phyloP scores from a whole-genome alignment of 2,888 invertebrate genomes.

The Drosophila kambysellisi region DNA sequence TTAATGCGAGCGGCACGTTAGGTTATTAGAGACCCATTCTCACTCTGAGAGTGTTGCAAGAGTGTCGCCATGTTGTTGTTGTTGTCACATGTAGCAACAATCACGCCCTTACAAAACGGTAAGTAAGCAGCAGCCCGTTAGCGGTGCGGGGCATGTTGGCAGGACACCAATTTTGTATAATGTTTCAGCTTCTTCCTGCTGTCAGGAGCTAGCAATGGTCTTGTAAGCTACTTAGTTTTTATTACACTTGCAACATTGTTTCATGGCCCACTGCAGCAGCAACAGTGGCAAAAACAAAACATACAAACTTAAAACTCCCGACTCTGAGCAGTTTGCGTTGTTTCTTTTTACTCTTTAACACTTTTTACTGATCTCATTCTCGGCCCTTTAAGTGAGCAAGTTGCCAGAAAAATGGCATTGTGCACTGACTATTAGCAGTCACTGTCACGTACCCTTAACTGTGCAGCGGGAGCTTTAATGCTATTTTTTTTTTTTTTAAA shows the following conservation, averaged over 20 bases:
- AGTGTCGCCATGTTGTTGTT: slow-evolving; percentile 32
- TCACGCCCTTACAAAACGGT: slow-evolving; percentile 59
- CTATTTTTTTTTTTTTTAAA: slow-evolving; percentile 43
- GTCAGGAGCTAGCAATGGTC: slow-evolving; percentile 57
- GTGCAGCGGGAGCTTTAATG: slow-evolving; percentile 34
- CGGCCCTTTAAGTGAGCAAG: slow-evolving; percentile 46
- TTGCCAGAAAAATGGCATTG: slow-evolving; percentile 38
- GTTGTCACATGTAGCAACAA: slow-evolving; percentile 71
- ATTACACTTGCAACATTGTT: slow-evolving; percentile 80
- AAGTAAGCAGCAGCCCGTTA: slow-evolving; percentile 60
- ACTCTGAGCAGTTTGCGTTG: slow-evolving; percentile 24
- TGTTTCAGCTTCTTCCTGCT: slow-evolving; percentile 42
- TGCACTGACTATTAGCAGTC: slow-evolving; percentile 18
- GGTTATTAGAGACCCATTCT: slow-evolving; percentile 80
- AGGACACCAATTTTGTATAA: slow-evolving; percentile 73
- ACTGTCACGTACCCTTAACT: slow-evolving; percentile 24
- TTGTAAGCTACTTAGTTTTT: slow-evolving; percentile 81
- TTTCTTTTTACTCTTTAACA: slow-evolving; percentile 22
- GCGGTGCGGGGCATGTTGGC: slow-evolving; percentile 5
- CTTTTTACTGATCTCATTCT: slow-evolving; percentile 44
- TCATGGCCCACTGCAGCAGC: slow-evolving; percentile 55
- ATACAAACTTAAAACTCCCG: slow-evolving; percentile 3
- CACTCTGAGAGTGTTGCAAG: slow-evolving; percentile 45
- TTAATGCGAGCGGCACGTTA: slow-evolving; percentile 81
- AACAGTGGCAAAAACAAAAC: slow-evolving; percentile 1